Evolutionary conservation across 2,797 vertebrate species (phyloP), one percentile per base, ranked within the genome.

Genomic region (Fistularia commersonii): DNA sequence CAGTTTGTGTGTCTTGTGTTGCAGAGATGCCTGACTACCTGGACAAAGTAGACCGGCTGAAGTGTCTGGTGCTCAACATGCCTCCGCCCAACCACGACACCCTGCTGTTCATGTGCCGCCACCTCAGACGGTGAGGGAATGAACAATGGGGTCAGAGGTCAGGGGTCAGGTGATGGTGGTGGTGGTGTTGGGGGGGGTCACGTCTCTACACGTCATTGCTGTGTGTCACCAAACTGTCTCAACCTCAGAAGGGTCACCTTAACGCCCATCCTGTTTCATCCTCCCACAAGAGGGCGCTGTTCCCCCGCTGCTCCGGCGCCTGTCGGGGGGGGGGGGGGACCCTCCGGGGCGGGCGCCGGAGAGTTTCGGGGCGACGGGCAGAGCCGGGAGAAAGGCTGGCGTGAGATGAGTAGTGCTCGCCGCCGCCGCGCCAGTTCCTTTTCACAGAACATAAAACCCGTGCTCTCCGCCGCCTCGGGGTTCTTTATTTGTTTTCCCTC

Each of bases 31-130:
- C 84, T 0, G 87, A 93, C 69, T 76, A 90, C 72, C 66, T 86
- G 54, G 91, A 94, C 39, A 90, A 88, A 77, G 87, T 94, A 57
- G 84, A 91, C 44, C 87, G 87, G 34, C 58, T 95, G 68, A 90
- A 90, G 60, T 85, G 85, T 64, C 83, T 95, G 74, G 81, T 95
- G 59, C 77, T 82, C 13, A 89, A 66, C 54, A 88, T 96, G 82
- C 93, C 94, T 8, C 86, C 87, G 5, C 66, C 90, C 1, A 95
- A 95, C 86, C 88, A 81, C 0, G 81, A 94, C 81, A 95, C 94
- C 1, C 84, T 95, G 73, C 77, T 61, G 66, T 93, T 91, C 78
- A 91, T 95, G 55, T 87, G 93, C 63, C 84, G 70, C n/a, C 94
- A 96, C 65, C 90, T 96, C 51, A 90, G 76, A 87, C 91, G 91